Evolutionary conservation across 2,888 invertebrate genomes (phyloP), one percentile per base, ranked within the genome.

Genomic region (Morinoia aosen): DNA sequence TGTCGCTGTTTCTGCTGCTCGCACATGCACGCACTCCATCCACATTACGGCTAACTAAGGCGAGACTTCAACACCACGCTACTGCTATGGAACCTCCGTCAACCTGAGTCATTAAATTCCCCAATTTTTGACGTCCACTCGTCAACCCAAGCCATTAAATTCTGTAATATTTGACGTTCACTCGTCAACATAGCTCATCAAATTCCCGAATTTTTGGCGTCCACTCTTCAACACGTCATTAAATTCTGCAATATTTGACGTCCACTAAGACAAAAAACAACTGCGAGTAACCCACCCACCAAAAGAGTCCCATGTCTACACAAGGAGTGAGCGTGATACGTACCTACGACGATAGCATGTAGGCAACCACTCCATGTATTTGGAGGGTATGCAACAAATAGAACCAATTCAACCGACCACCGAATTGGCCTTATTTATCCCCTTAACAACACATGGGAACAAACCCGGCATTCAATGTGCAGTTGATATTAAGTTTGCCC

Each of bases 1-100:
- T 56, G 93, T 93, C 93, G 93, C 93, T 93, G 90, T 5, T 90
- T 33, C 33, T 33, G 76, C 76, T 76, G 90, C 90, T 48, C 90
- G 39, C 90, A 90, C 90, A 90, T 16, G 39, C 90, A 90, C 76
- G 76, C 76, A 76, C 76, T 19, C 76, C 10, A 33, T 76, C 76
- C 10, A 33, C 76, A 76, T 76, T 76, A 16, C 25, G 76, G 76
- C 76, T 76, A 76, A 76, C 76, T 76, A 76, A 16, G 76, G 76
- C 33, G 76, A 10, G 25, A 76, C 76, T 76, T 25, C 19, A 10
- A 16, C 25, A 33, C 25, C 76, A 76, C 8, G 76, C 76, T 76
- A 76, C 76, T 48, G 48, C 48, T 76, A 76, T 76, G 19, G 25
- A 19, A 76, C 25, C 33, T 76, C 33, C 19, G 25, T 25, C 48